phyloP scores from a whole-genome alignment of 2,797 vertebrate genomes.

The Emys orbicularis region DNA sequence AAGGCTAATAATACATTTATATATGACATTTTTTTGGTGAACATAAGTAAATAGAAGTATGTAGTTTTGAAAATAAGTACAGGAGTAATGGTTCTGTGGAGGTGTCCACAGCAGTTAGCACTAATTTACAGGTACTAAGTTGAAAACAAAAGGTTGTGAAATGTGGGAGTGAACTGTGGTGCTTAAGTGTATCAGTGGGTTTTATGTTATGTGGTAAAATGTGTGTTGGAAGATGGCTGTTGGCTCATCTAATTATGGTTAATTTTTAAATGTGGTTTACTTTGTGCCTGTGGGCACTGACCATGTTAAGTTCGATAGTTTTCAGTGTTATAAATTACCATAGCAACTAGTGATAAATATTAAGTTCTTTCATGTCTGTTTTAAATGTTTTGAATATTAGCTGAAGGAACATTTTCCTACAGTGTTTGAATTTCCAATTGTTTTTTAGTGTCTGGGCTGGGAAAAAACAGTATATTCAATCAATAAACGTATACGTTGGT shows the following conservation, averaged over 20 bases:
- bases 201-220: slow-evolving; percentile 16
- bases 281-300: slow-evolving; percentile 34
- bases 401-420: slow-evolving; percentile 44
- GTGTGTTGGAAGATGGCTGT: slow-evolving; percentile 23
- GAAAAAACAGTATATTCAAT: slow-evolving; percentile 33
- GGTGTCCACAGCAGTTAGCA: slow-evolving; percentile 49
- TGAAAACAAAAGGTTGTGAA: slow-evolving; percentile 65
- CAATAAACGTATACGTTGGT: slow-evolving; percentile 47
- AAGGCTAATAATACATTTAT: background rate
- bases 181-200: slow-evolving; percentile 9
- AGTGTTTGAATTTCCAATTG: slow-evolving; percentile 42
- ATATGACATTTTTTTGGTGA: slow-evolving; percentile 13
- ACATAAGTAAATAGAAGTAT: slow-evolving; percentile 27
- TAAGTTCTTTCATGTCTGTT: slow-evolving; percentile 60
- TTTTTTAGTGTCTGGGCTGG: slow-evolving; percentile 39
- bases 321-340: slow-evolving; percentile 66
- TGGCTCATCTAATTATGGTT: slow-evolving; percentile 45
- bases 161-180: slow-evolving; percentile 35
- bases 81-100: slow-evolving; percentile 45
- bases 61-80: slow-evolving; percentile 51
- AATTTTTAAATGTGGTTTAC: slow-evolving; percentile 59
- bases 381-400: slow-evolving; percentile 57
- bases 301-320: slow-evolving; percentile 58
- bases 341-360: slow-evolving; percentile 67
- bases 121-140: slow-evolving; percentile 62